Conservation (phyloP, 2,113 vertebrate species). For the Ondatra zibethicus region DNA sequence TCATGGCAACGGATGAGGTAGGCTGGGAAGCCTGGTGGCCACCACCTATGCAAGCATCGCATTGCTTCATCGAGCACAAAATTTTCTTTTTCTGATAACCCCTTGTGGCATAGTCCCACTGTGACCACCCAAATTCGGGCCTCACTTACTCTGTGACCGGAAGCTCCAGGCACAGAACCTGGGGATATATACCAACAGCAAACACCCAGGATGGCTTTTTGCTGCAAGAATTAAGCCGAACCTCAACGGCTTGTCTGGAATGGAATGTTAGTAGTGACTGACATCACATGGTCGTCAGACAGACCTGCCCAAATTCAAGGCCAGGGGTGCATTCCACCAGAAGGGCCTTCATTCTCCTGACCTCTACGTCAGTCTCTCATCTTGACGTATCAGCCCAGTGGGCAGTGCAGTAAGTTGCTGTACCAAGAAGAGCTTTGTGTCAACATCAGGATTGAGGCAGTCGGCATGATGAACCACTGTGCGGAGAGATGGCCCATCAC, state of each 20-base stretch:
- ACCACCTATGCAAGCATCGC: no score
- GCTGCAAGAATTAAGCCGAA: background rate
- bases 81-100: background rate
- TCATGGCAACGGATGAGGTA: background rate
- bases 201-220: background rate
- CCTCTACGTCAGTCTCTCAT: background rate
- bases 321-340: background rate
- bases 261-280: background rate
- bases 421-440: background rate
- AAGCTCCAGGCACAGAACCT: background rate
- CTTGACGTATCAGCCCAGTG: accelerated
- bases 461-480: no score
- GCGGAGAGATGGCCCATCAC: background rate
- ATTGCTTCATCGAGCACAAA: background rate
- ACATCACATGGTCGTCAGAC: background rate
- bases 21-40: background rate
- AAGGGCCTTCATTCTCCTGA: background rate
- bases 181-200: no score
- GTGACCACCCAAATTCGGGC: background rate
- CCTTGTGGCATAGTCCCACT: background rate
- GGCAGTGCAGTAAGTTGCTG: background rate
- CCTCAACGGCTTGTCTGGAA: background rate
- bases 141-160: background rate
- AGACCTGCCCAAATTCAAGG: background rate
- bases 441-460: background rate